Base-by-base conservation (phyloP, 2,113 vertebrate genomes). In the Pelvicachromis taeniatus region DNA sequence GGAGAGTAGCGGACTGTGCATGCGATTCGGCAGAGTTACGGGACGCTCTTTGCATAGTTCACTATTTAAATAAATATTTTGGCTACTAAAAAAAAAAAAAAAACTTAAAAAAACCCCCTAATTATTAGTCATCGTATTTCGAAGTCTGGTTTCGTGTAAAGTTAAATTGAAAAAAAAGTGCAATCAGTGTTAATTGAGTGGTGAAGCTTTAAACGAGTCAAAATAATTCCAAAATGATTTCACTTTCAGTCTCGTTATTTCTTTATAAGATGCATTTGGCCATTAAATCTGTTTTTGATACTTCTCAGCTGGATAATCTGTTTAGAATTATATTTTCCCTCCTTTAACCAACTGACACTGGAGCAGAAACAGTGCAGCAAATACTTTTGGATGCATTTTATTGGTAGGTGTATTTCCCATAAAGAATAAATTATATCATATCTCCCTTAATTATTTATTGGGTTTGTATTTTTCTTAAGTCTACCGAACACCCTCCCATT, bases 61-160 rank as follows among this genome's bases (percentile, higher is more conserved):
- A 26, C 59, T 75, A 79, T 84, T 88, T 6, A 82, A 84, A 80
- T 19, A 2, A 42, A 81, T 56, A 77, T 84, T 81, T 83, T 53
- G 45, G 50, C 29, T 35, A 63, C 83, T 80, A 26, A 75, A 40
- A 7, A 65, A 4, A 35, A 65, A 63, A 52, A 9, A 38, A 38
- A 38, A 38, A 68, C 4, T 2, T 21, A 14, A 65, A 16, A 82
- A n/a, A 77, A 85, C n/a, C n/a, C n/a, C n/a, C 82, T 0, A 70
- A 48, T 70, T 70, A 82, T 86, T 65, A 87, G 86, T 14, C 65
- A 68, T 35, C 78, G 61, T 52, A 17, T 92, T 90, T 84, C 19
- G 31, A 48, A 78, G 61, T 26, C 23, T 54, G 56, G 84, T 78
- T 89, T 63, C 10, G 10, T 81, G 11, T 35, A 78, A 82, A 48